Percentiles rank a stretch among this genome's conserved stretches.
phyloP scores from a whole-genome alignment of 2,113 vertebrate genomes.

The Xiphophorus maculatus region DNA sequence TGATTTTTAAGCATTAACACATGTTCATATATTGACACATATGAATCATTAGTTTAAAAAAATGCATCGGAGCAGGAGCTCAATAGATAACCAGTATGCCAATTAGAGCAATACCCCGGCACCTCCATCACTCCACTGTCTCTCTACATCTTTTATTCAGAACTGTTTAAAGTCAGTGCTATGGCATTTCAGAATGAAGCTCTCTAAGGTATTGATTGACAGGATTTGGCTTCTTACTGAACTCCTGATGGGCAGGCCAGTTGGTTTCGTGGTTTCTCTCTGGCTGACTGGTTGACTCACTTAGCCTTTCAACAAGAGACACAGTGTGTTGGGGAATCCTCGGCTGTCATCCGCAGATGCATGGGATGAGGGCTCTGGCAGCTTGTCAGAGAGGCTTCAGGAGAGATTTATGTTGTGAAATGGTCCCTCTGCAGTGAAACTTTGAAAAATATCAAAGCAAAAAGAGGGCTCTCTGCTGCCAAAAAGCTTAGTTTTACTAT shows the following conservation, averaged over 20 bases:
- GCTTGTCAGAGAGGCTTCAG: slow-evolving; percentile 50
- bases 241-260: slow-evolving; percentile 25
- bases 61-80: background rate
- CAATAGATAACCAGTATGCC: background rate
- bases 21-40: no score
- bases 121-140: no score
- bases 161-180: slow-evolving; percentile 8
- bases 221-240: slow-evolving; percentile 34
- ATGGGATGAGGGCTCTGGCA: slow-evolving; percentile 39
- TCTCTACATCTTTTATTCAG: background rate
- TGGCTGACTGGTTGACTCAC: slow-evolving; percentile 51
- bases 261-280: slow-evolving; percentile 37
- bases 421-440: slow-evolving; percentile 28
- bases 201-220: slow-evolving; percentile 14
- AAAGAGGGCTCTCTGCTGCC: slow-evolving; percentile 3
- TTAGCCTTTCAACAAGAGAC: slow-evolving; percentile 39
- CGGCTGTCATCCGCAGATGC: slow-evolving; percentile 23
- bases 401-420: slow-evolving; percentile 30
- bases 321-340: slow-evolving; percentile 55
- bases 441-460: slow-evolving; percentile 5
- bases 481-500: background rate
- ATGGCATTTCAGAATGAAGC: slow-evolving; percentile 6
- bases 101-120: background rate
- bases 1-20: background rate
- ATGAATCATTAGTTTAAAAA: background rate